Conservation (phyloP, 1,140 invertebrate species). For the Homarus americanus region DNA sequence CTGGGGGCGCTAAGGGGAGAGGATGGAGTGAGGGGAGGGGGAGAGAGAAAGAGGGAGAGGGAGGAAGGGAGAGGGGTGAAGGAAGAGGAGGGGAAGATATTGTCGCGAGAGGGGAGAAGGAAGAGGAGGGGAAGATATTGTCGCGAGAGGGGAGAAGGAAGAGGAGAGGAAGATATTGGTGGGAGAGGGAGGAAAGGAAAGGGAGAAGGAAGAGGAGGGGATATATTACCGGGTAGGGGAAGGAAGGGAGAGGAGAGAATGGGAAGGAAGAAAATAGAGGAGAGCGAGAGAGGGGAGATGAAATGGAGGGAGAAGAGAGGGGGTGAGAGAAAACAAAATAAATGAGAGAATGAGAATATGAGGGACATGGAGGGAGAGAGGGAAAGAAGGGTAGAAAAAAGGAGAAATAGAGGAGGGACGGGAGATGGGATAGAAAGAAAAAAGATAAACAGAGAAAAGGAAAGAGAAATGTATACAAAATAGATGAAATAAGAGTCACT, state of each 20-base stretch:
- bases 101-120: not conserved
- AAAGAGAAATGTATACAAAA: no score
- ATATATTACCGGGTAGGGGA: not conserved
- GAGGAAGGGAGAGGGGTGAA: not conserved
- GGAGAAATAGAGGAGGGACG: no score
- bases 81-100: not conserved
- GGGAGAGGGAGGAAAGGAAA: not conserved
- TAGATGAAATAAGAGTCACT: no score
- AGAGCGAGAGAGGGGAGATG: not conserved
- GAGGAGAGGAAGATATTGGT: not conserved
- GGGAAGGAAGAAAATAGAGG: not conserved
- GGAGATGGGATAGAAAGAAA: no score
- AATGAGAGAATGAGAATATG: no score
- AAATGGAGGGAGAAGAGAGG: not conserved
- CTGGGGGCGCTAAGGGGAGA: not conserved
- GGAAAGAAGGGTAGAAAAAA: no score
- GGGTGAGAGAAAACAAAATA: not conserved
- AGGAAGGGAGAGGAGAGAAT: not conserved
- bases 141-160: not conserved
- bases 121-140: not conserved
- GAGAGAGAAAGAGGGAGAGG: conserved; percentile 1
- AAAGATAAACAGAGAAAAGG: not conserved
- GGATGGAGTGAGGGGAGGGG: not conserved
- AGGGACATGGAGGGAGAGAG: not conserved
- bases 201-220: not conserved